Evolutionary conservation across 2,888 invertebrate species (phyloP), one percentile per base, ranked within the genome.

Genomic region (Cheilosia scutellata): DNA sequence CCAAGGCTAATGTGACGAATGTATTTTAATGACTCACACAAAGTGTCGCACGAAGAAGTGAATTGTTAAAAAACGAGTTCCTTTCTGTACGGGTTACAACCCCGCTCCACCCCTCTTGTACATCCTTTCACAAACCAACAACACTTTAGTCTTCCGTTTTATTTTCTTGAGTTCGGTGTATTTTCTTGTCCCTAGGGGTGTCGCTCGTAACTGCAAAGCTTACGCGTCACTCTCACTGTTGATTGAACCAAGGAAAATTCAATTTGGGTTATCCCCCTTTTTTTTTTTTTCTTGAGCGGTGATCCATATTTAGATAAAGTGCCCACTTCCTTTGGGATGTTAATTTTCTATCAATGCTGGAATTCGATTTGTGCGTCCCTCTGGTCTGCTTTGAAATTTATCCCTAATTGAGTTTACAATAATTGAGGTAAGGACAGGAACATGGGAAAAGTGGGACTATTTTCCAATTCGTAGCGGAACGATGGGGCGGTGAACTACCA

Each of bases 231-330:
- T 80, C 80, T 71, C 66, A 62, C 65, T 86, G 84, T 86, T 86
- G 84, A 86, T 86, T 86, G 84, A 86, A 80, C 65, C 84, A 76
- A 66, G 33, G 71, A 76, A 86, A 86, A 86, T 86, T 86, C 80
- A 86, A 86, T 86, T 86, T 86, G 76, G 84, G 75, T 86, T 86
- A 86, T 76, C 3, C 3, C 33, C 4, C 33, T 57, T 62, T 29
- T 31, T 40, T 9, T 4, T 66, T 60, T 44, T 31, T 31, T 13
- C 9, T 4, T 6, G 33, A 33, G 25, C 20, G 47, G 25, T 33
- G 70, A 47, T 78, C 75, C 71, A 76, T 76, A 84, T 84, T 84
- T 75, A 79, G 70, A 84, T 84, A 70, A 75, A 66, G 60, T 53
- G 70, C 53, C 51, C 77, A 42, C 57, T 80, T 80, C 86, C 86